Evolutionary conservation across 2,113 vertebrate species (phyloP), one percentile per base, ranked within the genome.

Genomic region (Pelmatolapia mariae): DNA sequence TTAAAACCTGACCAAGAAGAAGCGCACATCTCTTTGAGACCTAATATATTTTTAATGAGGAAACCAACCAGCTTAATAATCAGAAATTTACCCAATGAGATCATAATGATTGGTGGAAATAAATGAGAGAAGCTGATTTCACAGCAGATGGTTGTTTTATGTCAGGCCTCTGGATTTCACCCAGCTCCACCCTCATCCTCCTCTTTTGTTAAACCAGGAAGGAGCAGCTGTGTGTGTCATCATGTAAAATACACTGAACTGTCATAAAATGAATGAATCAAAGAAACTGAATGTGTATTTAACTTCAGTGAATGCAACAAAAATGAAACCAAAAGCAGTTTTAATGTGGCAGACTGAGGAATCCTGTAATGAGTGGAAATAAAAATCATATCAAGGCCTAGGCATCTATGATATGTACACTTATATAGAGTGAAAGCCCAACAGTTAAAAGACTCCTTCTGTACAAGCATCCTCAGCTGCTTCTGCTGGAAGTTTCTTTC

Each of bases 91-190:
- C n/a, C 18, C 50, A 52, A 19, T 52, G 22, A 45, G 13, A 3
- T 45, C 13, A 7, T 3, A 43, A 24, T 0, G 13, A 45, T 0
- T 45, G 15, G 40, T 26, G 22, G 68, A 18, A 73, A 26, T 0
- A 26, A 4, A 45, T 18, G 3, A 45, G n/a, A 22, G 63, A 9
- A 71, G 12, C n/a, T 1, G 66, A 71, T 45, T 71, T 73, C 13
- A 73, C 66, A 68, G 63, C n/a, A 73, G 66, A 26, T 7, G n/a
- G 38, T 24, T 68, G n/a, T 40, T 38, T 43, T 1, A 26, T 45
- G 5, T 73, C n/a, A 73, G 66, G 38, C 38, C 22, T 43, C 66
- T 73, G 38, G 36, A 71, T 1, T 43, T 73, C 66, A 43, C 38
- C n/a, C 38, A 43, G 66, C 66, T 45, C 66, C 68, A 47, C 22